Evolutionary conservation across 2,113 vertebrate genomes (phyloP).

Genomic region (Ictalurus furcatus): DNA sequence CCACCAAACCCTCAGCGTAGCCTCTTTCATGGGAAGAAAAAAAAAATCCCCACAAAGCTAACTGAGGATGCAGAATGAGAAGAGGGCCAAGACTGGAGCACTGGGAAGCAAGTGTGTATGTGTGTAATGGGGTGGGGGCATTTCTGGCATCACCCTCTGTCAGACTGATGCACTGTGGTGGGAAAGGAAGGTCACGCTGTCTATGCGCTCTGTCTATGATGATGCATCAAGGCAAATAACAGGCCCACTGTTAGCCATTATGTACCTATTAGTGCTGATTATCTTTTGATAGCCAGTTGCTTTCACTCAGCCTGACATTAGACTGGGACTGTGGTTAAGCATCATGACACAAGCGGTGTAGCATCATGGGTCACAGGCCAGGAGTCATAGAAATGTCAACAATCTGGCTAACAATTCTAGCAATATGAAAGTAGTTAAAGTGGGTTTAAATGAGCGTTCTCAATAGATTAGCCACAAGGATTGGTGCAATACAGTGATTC

Average conservation of each 20-base stretch:
- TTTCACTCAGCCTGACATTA: slow-evolving; percentile 94
- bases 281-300: slow-evolving; percentile 95
- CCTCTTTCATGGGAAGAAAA: background rate
- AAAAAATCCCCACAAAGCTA: slow-evolving; percentile 5
- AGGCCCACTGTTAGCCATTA: slow-evolving; percentile 91
- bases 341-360: slow-evolving; percentile 74
- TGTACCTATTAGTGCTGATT: slow-evolving; percentile 99
- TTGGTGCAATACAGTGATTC: background rate
- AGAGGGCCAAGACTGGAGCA: slow-evolving; percentile 25
- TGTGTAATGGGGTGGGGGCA: slow-evolving; percentile 52
- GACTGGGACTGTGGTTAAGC: slow-evolving; percentile 93
- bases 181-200: slow-evolving; percentile 78
- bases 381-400: slow-evolving; percentile 12
- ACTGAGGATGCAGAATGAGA: slow-evolving; percentile 20
- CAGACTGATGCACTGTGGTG: slow-evolving; percentile 66
- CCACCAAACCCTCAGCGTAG: slow-evolving; percentile 21
- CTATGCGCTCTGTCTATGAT: slow-evolving; percentile 80
- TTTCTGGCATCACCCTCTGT: slow-evolving; percentile 64
- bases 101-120: slow-evolving; percentile 40
- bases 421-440: slow-evolving; percentile 15
- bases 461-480: background rate
- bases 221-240: slow-evolving; percentile 87
- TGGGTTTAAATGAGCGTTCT: background rate
- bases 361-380: slow-evolving; percentile 57
- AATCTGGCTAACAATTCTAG: background rate